Evolutionary conservation across 1,140 invertebrate genomes (phyloP).

Genomic region (Drosophila yakuba): DNA sequence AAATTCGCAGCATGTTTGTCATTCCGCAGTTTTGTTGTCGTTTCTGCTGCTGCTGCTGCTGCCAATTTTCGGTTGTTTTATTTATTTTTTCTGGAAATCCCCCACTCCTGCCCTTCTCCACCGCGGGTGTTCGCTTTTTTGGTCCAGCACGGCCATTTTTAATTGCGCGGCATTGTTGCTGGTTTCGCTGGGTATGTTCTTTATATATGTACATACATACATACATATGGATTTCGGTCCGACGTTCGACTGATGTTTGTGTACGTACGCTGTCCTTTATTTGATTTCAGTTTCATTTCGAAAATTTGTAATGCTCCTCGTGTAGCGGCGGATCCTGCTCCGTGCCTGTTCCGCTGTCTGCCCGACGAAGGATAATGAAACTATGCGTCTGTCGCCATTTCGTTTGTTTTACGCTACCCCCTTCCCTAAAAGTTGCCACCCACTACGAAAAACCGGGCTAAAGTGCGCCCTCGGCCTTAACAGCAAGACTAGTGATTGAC

Average conservation of each 20-base stretch:
- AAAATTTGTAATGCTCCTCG: slow-evolving; percentile 79
- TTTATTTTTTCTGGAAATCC: slow-evolving; percentile 23
- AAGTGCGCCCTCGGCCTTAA: slow-evolving; percentile 7
- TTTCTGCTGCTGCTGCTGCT: slow-evolving; percentile 25
- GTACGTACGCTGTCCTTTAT: slow-evolving; percentile 61
- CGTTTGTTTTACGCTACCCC: slow-evolving; percentile 65
- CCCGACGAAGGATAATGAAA: slow-evolving; percentile 72
- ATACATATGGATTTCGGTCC: slow-evolving; percentile 21
- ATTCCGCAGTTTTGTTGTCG: slow-evolving; percentile 54
- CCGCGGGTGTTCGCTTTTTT: slow-evolving; percentile 3
- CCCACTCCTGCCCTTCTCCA: neutral
- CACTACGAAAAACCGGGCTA: neutral
- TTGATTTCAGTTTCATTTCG: slow-evolving; percentile 82
- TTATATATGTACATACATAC: neutral
- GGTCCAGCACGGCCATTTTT: slow-evolving; percentile 64
- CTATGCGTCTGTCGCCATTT: slow-evolving; percentile 70
- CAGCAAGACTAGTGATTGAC: neutral
- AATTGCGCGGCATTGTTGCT: slow-evolving; percentile 77
- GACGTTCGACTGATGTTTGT: slow-evolving; percentile 31
- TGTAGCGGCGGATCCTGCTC: slow-evolving; percentile 64
- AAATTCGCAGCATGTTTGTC: slow-evolving; percentile 82
- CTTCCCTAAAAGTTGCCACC: neutral
- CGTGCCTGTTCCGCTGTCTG: slow-evolving; percentile 52
- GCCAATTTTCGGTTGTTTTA: slow-evolving; percentile 45
- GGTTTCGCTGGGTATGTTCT: slow-evolving; percentile 28